Conservation (phyloP, 2,797 vertebrate species). For the Sebastiscus albofasciatus region DNA sequence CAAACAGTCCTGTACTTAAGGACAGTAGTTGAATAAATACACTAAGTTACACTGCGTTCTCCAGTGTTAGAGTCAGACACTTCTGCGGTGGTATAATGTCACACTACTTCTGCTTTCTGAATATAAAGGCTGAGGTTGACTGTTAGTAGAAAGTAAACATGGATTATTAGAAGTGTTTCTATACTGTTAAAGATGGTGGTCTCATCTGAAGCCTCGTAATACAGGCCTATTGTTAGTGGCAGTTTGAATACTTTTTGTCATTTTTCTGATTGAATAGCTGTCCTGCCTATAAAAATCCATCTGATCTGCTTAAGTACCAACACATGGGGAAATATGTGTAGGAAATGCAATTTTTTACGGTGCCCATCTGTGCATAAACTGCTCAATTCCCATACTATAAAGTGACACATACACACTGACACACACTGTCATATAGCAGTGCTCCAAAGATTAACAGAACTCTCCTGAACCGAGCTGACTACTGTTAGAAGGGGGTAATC, state of each 20-base stretch:
- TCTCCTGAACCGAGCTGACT: conserved; percentile 59
- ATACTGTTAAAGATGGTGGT: not conserved
- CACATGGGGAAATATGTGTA: conserved; percentile 34
- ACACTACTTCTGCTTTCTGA: not conserved
- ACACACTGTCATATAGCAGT: conserved; percentile 25
- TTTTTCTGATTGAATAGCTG: conserved; percentile 24
- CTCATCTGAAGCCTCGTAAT: not conserved
- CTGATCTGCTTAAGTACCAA: conserved; percentile 50
- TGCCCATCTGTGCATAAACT: conserved; percentile 60
- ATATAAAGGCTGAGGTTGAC: not conserved
- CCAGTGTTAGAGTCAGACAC: not conserved
- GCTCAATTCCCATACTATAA: conserved; percentile 45
- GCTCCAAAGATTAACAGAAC: conserved; percentile 62
- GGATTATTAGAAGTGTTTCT: not conserved
- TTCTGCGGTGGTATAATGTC: not conserved
- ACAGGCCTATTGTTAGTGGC: conserved; percentile 6
- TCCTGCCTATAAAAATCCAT: conserved; percentile 31
- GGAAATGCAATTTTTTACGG: conserved; percentile 53
- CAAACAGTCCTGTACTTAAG: not conserved
- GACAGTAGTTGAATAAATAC: not conserved
- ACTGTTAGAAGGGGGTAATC: conserved; percentile 70
- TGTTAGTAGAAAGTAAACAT: not conserved
- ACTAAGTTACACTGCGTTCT: not conserved
- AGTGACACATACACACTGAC: conserved; percentile 23
- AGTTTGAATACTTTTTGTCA: not conserved